A percentile compares a stretch with the other conserved stretches of the same genome.
Evolutionary conservation across 1,140 invertebrate species (phyloP).

Genomic region (Heliconius hermathena): DNA sequence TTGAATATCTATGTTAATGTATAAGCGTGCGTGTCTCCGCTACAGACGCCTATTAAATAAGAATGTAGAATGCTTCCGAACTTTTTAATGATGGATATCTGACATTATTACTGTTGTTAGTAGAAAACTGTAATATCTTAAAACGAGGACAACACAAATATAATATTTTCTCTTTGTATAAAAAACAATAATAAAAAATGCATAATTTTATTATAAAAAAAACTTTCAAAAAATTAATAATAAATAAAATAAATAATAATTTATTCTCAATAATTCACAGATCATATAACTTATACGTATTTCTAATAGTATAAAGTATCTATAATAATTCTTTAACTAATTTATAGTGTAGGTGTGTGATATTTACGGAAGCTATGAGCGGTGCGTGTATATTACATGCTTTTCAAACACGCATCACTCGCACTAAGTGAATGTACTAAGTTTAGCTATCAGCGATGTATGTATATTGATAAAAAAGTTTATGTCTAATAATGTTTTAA

Average conservation of each 20-base stretch:
- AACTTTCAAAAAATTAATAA: no score
- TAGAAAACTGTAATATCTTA: neutral
- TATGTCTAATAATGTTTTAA: neutral
- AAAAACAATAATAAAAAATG: neutral
- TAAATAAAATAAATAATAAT: no score
- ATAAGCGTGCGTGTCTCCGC: neutral
- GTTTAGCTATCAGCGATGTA: neutral
- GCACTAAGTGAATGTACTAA: neutral
- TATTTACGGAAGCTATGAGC: conserved; percentile 3
- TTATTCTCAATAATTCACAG: neutral
- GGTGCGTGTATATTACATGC: neutral
- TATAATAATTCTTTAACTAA: neutral
- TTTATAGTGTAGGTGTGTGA: conserved; percentile 8
- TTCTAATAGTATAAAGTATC: neutral
- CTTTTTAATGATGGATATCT: neutral
- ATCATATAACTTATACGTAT: neutral
- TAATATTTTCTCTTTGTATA: neutral
- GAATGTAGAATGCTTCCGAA: neutral
- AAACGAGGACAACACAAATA: neutral
- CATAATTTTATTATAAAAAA: no score
- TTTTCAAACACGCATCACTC: neutral
- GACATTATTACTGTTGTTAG: neutral
- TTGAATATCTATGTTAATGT: conserved; percentile 3
- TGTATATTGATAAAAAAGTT: neutral
- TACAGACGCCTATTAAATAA: neutral